These are phyloP conservation scores for Oegoconia quadripuncta DNA, from an alignment of 2,888 invertebrate species.

Conservation along the genomic window DNA sequence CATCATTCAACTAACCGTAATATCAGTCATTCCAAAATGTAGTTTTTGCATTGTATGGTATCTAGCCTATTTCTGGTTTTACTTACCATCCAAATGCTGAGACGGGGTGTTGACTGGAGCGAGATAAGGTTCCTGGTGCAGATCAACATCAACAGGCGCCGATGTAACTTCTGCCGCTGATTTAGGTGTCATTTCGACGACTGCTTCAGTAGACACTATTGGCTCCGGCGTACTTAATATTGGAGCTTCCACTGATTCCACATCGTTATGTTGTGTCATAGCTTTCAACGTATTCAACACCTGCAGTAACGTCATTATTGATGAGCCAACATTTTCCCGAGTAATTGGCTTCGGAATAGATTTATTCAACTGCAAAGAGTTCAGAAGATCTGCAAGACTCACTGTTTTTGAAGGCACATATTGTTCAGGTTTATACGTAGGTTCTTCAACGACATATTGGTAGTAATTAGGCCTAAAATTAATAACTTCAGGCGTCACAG, in stretches of 20 bases:
- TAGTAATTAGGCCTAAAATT: conserved; percentile 47
- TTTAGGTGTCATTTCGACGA: conserved; percentile 33
- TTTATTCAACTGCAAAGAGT: conserved; percentile 86
- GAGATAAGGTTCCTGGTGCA: conserved; percentile 56
- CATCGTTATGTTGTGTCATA: conserved; percentile 55
- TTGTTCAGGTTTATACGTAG: conserved; percentile 25
- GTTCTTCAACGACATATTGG: conserved; percentile 44
- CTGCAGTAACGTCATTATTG: conserved; percentile 86
- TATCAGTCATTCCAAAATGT: too few relatives aligned
- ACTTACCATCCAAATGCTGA: conserved; percentile 67
- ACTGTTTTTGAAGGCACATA: conserved; percentile 37
- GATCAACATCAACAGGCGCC: conserved; percentile 33
- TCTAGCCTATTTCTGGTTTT: not conserved
- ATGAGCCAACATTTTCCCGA: conserved; percentile 87
- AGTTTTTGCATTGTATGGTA: too few relatives aligned
- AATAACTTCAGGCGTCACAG: conserved; percentile 27
- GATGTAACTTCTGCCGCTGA: conserved; percentile 41
- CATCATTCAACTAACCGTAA: too few relatives aligned
- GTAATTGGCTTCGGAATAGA: conserved; percentile 87
- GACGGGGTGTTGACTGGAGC: conserved; percentile 58
- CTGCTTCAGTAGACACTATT: conserved; percentile 38
- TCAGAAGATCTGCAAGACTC: conserved; percentile 78
- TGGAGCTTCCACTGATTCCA: conserved; percentile 42
- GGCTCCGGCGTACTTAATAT: conserved; percentile 60
- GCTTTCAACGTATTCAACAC: conserved; percentile 84